Evolutionary conservation across 2,888 invertebrate genomes (phyloP).

Genomic region (Calameuta idolon): DNA sequence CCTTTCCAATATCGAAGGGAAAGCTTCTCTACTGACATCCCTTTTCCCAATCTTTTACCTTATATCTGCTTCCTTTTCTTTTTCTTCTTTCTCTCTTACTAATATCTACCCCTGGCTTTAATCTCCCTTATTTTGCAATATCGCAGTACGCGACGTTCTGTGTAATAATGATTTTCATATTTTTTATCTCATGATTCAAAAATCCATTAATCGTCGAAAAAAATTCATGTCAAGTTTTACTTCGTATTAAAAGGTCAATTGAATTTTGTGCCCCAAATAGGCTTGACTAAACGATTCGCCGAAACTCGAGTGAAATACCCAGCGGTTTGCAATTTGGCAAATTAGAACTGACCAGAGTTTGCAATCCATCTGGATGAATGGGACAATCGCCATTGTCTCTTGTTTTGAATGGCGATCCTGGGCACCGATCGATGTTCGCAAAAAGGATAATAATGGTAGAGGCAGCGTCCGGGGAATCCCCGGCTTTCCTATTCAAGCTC

Average conservation of each 20-base stretch:
- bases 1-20: constrained; percentile 21
- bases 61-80: not conserved
- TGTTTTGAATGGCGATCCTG: not conserved
- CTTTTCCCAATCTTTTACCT: not conserved
- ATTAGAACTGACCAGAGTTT: not conserved
- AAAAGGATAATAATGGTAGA: not conserved
- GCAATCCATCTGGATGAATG: not conserved
- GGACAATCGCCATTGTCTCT: not conserved
- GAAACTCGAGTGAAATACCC: not conserved
- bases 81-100: not conserved
- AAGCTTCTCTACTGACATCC: not conserved
- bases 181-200: not conserved
- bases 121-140: not conserved
- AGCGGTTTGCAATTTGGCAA: not conserved
- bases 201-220: not conserved
- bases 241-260: not conserved
- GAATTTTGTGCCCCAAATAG: not conserved
- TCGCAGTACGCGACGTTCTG: not conserved
- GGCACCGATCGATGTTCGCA: not conserved
- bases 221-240: not conserved
- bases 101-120: not conserved
- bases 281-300: not conserved
- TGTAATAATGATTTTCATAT: not conserved
- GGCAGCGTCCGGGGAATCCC: not conserved
- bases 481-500: not conserved